phyloP scores from a whole-genome alignment of 2,888 invertebrate genomes.

The Napeogenes sylphis region DNA sequence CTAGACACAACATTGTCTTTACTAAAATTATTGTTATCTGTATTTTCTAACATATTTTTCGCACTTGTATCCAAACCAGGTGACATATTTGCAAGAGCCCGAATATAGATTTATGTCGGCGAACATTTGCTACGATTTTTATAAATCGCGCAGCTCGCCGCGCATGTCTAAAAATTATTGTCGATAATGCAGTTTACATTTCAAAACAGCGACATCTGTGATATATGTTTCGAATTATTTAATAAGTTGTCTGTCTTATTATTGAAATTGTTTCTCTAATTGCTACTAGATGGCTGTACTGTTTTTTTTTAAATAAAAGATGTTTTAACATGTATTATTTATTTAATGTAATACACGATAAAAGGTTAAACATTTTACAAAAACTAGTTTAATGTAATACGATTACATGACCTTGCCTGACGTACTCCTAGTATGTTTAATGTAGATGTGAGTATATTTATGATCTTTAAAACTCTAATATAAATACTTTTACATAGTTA shows the following conservation, averaged over 20 bases:
- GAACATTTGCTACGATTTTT: conserved; percentile 70
- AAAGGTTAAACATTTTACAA: conserved; percentile 18
- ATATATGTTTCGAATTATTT: neutral
- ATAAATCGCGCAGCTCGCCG: conserved; percentile 74
- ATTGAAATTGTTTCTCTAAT: neutral
- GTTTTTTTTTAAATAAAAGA: conserved; percentile 2
- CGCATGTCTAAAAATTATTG: conserved; percentile 60
- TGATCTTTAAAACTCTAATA: neutral
- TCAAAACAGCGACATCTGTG: conserved; percentile 41
- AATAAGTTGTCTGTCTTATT: neutral
- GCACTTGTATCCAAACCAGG: conserved; percentile 46
- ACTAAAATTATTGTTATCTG: conserved; percentile 33
- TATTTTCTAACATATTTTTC: conserved; percentile 48
- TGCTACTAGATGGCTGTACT: conserved; percentile 15
- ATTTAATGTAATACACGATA: conserved; percentile 16
- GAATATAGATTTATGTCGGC: conserved; percentile 69
- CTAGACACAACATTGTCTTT: conserved; percentile 37
- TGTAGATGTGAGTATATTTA: conserved; percentile 1
- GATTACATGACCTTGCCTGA: conserved; percentile 22
- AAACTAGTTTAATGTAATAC: conserved; percentile 13
- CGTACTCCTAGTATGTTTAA: neutral
- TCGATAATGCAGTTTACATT: conserved; percentile 48
- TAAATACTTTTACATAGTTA: conserved; percentile 1
- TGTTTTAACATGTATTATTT: conserved; percentile 12
- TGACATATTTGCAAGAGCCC: conserved; percentile 63